These are phyloP conservation scores for Misgurnus anguillicaudatus DNA, from an alignment of 2,113 vertebrate species.

Conservation along the genomic window DNA sequence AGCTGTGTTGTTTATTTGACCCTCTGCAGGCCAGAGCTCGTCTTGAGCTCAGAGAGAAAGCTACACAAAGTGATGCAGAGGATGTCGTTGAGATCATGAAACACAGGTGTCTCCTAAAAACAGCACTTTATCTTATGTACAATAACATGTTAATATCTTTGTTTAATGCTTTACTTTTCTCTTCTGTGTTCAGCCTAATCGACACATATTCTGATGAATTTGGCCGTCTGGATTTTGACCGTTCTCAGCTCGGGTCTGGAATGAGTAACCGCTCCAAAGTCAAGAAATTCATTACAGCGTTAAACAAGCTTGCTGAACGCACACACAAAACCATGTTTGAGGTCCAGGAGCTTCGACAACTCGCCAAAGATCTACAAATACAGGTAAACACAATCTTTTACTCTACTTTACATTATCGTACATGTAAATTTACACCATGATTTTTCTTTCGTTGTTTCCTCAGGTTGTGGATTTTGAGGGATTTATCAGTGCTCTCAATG, in stretches of 20 bases:
- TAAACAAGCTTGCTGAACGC: conserved; percentile 84
- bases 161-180: neutral
- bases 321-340: conserved; percentile 90
- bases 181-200: conserved; percentile 76
- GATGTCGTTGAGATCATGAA: conserved; percentile 99
- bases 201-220: conserved; percentile 95
- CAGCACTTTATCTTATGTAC: neutral
- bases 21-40: conserved; percentile 86
- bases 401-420: neutral
- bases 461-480: conserved; percentile 92
- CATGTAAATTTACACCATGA: neutral
- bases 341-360: conserved; percentile 80
- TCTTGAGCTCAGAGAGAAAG: conserved; percentile 90
- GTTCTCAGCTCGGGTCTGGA: conserved; percentile 93
- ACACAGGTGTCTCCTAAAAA: conserved; percentile 79
- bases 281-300: conserved; percentile 85
- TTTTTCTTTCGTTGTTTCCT: neutral
- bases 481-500: conserved; percentile 91
- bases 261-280: conserved; percentile 93
- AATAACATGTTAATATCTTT: too few species aligned
- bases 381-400: conserved; percentile 69
- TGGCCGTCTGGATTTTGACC: conserved; percentile 92
- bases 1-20: conserved; percentile 9
- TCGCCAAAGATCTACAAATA: conserved; percentile 83
- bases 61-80: conserved; percentile 88